Base-by-base conservation (phyloP, 2,113 vertebrate species). In the Lipotes vexillifer region DNA sequence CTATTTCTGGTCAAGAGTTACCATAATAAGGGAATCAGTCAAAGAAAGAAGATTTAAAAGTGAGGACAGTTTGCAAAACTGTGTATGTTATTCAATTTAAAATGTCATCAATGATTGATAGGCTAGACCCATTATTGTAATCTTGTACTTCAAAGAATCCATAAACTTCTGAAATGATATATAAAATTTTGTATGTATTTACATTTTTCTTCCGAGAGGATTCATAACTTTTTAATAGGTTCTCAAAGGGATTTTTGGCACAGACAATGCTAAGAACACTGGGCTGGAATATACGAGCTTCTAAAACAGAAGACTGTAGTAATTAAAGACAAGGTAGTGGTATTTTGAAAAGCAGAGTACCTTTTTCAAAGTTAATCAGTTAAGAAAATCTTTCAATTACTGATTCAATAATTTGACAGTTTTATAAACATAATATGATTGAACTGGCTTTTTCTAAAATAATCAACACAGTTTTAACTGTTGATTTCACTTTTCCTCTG, bases 401-500 rank as follows among this genome's bases (percentile, higher is more conserved):
- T 80, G 71, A 90, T 80, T 87, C 68, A 92, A 75, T 96, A 87
- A 75, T 80, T 25, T 71, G 69, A 77, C 92, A 57, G 29, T 68
- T 75, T 93, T 84, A 87, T 77, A 74, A 92, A 80, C 21, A 25
- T 65, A 61, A 44, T 69, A 27, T 20, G 41, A 82, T 46, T 81
- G n/a, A 68, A 57, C 18, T 61, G 59, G 59, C 36, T 92, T 94
- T 86, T 89, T 63, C 80, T 94, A 66, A 94, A 77, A 68, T 81
- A 90, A 44, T 89, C 44, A 69, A 6, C 74, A 71, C 20, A 66
- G 5, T 72, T 93, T 92, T 95, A 85, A 61, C 27, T 55, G 38
- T 74, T 83, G 86, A 80, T 81, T 97, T 97, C n/a, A 38, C 63
- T 96, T 94, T 96, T 86, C 36, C 55, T 94, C 41, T 55, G 57